Base-by-base conservation (phyloP, 2,797 vertebrate species). In the Diplodus puntazzo region DNA sequence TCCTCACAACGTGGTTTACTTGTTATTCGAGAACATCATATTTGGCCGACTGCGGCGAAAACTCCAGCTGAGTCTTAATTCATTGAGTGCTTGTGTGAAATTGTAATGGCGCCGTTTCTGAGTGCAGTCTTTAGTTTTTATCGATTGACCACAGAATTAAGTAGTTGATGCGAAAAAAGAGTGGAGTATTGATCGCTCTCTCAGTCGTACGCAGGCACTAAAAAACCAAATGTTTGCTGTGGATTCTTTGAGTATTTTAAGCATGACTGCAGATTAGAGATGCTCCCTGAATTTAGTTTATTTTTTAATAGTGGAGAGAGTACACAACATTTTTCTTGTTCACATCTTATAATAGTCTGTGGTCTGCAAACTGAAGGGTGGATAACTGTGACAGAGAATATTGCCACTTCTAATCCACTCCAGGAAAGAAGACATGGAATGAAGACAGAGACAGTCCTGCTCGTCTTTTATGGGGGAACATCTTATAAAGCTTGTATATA, bases 371-470 rank as follows among this genome's bases (percentile, higher is more conserved):
- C 77, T 90, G 80, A 90, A 92, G 89, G 88, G 73, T 86, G 90
- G 87, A 90, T 85, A 73, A 87, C 81, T 92, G 89, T 94, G 92
- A 92, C 91, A 89, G 92, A 93, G 88, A 90, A 89, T 93, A 84
- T 93, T 93, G 93, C 92, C 88, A 88, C 94, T 94, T 94, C 82
- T 94, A 92, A 93, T 89, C 93, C 92, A 92, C 93, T 94, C 90
- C 93, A 95, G 95, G 93, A 88, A 93, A 88, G 93, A 95, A 94
- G 94, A 95, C 88, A 53, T 77, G 89, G 89, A 92, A 85, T 94
- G 93, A 95, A 92, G 94, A 93, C 84, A 90, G 91, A 84, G 85
- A 87, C 80, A 83, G 84, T 88, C 83, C 92, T 88, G 92, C 87
- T 89, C 84, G 20, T 84, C 91, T 84, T 89, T 87, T 73, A 89